Evolutionary conservation across 2,888 invertebrate species (phyloP), one percentile per base, ranked within the genome.

Genomic region (Caradrina clavipalpis): DNA sequence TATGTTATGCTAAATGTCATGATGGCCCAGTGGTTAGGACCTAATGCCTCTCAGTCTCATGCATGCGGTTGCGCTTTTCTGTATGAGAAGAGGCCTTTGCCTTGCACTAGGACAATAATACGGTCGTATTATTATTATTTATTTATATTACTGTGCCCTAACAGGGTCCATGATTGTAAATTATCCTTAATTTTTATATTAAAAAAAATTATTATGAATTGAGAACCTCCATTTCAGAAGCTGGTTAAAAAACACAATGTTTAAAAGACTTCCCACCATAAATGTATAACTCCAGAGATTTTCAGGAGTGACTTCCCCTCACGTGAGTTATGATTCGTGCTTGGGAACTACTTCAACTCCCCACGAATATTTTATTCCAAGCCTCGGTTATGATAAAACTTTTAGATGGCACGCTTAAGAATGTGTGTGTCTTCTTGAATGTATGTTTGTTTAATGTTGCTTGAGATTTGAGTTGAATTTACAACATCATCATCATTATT

Each of bases 341-440:
- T 35, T 51, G 42, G 60, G 69, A 81, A 83, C 82, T 82, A 82
- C 78, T 70, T 72, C 76, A 62, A 76, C 76, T 73, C 62, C 67
- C 47, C 60, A 51, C 73, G 81, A 83, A 83, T 82, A 83, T 80
- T 76, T 83, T 81, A 82, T 83, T 71, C 71, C 42, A 11, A 66
- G 49, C 61, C 58, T 75, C 83, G 66, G 76, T 71, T 80, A 80
- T 68, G 83, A 68, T 67, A 69, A 78, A 83, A 83, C 64, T 82
- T 83, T 76, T 57, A 58, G 59, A 54, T 67, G 73, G 49, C n/a
- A 15, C 45, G 62, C 26, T 69, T 58, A 63, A 68, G 64, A 22
- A 73, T 77, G 57, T 73, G 45, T 67, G 50, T 67, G 50, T 63
- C 67, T 74, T 78, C 66, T 62, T 55, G 42, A 22, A 59, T 26